Evolutionary conservation across 2,113 vertebrate genomes (phyloP).

Genomic region (Crotalus tigris): DNA sequence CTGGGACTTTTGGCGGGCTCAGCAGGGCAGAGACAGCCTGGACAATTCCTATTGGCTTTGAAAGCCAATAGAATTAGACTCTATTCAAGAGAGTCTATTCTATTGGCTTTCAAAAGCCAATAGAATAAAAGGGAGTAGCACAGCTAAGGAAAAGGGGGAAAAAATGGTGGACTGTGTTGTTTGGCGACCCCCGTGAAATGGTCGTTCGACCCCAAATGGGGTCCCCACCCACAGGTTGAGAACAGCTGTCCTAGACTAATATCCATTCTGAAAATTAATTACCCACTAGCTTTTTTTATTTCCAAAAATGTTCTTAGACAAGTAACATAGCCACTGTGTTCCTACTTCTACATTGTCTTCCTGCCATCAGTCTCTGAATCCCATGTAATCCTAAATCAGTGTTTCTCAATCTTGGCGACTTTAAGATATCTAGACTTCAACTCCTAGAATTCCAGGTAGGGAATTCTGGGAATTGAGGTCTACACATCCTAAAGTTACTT

Average conservation of each 20-base stretch:
- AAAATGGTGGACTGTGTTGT: no score
- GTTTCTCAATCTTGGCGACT: neutral
- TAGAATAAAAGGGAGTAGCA: no score
- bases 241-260: neutral
- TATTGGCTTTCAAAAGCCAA: no score
- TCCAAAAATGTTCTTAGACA: neutral
- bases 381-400: neutral
- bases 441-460: neutral
- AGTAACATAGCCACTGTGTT: neutral
- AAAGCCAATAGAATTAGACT: no score
- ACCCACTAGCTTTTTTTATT: neutral
- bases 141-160: no score
- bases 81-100: no score
- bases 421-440: neutral
- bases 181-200: no score
- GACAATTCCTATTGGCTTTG: no score
- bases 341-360: neutral
- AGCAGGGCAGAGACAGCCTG: no score
- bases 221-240: no score
- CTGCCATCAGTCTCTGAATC: neutral
- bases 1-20: no score
- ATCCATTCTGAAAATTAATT: neutral
- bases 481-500: neutral
- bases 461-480: neutral
- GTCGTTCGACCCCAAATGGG: no score